A percentile compares a stretch with the other conserved stretches of the same genome.
Conservation (phyloP, 2,888 invertebrate species). For the Helicoverpa assulta region DNA sequence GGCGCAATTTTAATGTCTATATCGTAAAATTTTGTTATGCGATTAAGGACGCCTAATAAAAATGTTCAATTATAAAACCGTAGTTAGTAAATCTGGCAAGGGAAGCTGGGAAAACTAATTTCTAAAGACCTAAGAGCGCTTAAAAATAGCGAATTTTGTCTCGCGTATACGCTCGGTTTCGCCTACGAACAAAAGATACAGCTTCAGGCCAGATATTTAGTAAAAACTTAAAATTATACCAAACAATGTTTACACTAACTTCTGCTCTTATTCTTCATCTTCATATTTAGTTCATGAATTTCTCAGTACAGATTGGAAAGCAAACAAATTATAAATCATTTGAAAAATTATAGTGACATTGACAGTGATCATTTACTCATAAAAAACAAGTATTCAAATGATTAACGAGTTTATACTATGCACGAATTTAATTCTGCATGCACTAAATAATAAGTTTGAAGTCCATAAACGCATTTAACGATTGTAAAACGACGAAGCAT, state of each 20-base stretch:
- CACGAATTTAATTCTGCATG: background rate
- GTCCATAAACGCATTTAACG: too few relatives aligned
- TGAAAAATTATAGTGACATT: slow-evolving; percentile 30
- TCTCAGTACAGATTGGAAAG: background rate
- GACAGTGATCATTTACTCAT: slow-evolving; percentile 27
- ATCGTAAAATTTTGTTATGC: slow-evolving; percentile 14
- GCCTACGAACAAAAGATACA: too few relatives aligned
- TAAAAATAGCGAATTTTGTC: too few relatives aligned
- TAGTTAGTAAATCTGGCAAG: slow-evolving; percentile 1
- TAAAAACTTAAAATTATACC: background rate
- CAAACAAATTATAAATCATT: background rate
- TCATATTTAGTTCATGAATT: background rate
- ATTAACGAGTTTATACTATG: slow-evolving; percentile 39
- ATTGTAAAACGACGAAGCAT: too few relatives aligned
- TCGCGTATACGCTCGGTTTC: too few relatives aligned
- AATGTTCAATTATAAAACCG: background rate
- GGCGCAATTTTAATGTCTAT: slow-evolving; percentile 18
- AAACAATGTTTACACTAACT: slow-evolving; percentile 22
- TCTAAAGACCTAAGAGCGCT: background rate
- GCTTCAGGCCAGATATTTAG: background rate
- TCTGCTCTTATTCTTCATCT: slow-evolving; percentile 44
- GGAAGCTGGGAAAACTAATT: too few relatives aligned
- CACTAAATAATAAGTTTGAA: background rate
- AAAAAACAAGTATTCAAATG: background rate
- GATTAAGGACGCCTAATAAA: slow-evolving; percentile 13